A percentile compares a stretch with the other conserved stretches of the same genome.
Conservation (phyloP, 35 echinoderm and acorn worm species). For the Acanthaster planci region DNA sequence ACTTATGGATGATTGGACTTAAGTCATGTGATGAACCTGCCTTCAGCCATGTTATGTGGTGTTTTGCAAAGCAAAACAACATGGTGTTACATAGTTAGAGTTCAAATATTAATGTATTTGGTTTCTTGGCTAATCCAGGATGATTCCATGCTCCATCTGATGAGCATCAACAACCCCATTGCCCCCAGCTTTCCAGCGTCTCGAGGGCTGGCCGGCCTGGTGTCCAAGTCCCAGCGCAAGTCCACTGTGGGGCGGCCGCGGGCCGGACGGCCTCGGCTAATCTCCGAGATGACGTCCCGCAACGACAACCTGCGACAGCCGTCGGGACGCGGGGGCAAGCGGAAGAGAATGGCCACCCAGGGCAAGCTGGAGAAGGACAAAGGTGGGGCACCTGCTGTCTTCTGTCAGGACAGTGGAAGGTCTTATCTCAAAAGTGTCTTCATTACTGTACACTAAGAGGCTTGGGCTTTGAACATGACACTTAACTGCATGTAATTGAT, state of each 20-base stretch:
- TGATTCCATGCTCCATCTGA: constrained; percentile 55
- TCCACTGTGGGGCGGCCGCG: constrained; percentile 15
- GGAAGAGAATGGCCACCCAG: constrained; percentile 40
- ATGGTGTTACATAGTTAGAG: too few relatives aligned
- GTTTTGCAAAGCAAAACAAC: too few relatives aligned
- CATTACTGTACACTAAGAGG: too few relatives aligned
- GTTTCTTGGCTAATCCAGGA: constrained; percentile 50
- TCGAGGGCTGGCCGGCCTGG: background rate
- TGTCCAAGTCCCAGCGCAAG: constrained; percentile 19
- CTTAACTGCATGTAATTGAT: too few relatives aligned
- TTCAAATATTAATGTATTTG: too few relatives aligned
- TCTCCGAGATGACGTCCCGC: constrained; percentile 16
- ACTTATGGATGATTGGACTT: too few relatives aligned
- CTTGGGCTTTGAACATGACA: too few relatives aligned
- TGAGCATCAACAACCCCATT: constrained; percentile 36
- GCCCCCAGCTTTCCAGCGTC: constrained; percentile 11
- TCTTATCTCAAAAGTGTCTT: too few relatives aligned
- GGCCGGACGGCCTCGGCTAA: background rate
- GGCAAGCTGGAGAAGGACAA: constrained; percentile 66
- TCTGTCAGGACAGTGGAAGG: too few relatives aligned
- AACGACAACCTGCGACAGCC: background rate
- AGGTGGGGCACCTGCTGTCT: too few relatives aligned
- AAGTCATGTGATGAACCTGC: too few relatives aligned
- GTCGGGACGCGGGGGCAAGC: constrained; percentile 20
- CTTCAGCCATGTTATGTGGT: too few relatives aligned